phyloP scores from a whole-genome alignment of 2,797 vertebrate species.

The Xiphorhynchus erythropygius region DNA sequence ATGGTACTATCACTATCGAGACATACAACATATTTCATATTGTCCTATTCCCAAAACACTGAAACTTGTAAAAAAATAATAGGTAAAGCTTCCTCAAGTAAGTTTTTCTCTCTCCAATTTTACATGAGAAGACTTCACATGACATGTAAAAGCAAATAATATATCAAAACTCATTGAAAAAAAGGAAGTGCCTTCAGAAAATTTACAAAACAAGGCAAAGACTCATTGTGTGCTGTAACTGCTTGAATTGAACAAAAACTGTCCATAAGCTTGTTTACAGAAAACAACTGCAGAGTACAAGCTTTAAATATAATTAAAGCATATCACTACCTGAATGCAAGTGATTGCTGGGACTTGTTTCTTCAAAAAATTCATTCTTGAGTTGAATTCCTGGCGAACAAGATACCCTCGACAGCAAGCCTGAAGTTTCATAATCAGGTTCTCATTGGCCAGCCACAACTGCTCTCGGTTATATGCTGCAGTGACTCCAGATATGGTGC shows the following conservation, averaged over 20 bases:
- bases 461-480: conserved; percentile 95
- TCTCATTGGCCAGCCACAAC: conserved; percentile 95
- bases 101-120: neutral
- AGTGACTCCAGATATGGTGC: conserved; percentile 92
- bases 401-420: conserved; percentile 93
- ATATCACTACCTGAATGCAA: conserved; percentile 87
- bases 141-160: neutral
- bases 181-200: neutral
- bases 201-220: neutral
- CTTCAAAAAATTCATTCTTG: conserved; percentile 87
- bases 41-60: neutral
- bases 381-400: conserved; percentile 83
- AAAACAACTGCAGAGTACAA: neutral
- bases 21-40: neutral
- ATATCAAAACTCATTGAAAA: neutral
- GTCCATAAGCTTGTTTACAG: neutral
- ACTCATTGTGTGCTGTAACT: neutral
- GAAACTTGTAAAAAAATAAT: neutral
- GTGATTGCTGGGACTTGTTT: conserved; percentile 89
- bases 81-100: neutral
- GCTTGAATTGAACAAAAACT: neutral
- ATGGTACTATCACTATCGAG: neutral
- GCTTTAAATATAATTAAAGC: neutral
- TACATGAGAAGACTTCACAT: neutral
- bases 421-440: conserved; percentile 88